Percentiles rank a stretch among this genome's conserved stretches.
Conservation (phyloP, 2,888 invertebrate genomes). For the Cistogaster globosa region DNA sequence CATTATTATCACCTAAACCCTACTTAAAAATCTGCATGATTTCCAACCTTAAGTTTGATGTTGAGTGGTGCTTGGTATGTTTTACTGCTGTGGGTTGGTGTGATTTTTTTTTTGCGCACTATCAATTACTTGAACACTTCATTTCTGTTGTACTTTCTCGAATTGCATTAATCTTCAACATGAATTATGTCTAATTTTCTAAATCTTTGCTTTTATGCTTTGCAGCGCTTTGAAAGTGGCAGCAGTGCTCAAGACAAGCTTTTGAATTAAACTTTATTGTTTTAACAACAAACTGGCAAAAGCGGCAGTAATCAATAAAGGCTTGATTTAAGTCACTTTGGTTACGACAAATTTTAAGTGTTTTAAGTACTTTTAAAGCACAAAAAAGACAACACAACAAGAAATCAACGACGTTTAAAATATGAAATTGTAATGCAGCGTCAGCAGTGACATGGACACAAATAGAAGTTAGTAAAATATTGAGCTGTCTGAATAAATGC, state of each 20-base stretch:
- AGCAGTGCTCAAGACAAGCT: neutral
- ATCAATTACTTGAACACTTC: slow-evolving; percentile 61
- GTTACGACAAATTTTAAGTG: slow-evolving; percentile 41
- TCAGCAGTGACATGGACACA: too few species aligned
- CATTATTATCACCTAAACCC: neutral
- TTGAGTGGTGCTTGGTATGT: neutral
- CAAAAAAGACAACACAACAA: neutral
- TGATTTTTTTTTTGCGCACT: slow-evolving; percentile 16
- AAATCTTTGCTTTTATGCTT: slow-evolving; percentile 37
- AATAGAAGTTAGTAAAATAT: too few species aligned
- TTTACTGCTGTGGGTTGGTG: neutral
- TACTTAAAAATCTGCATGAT: slow-evolving; percentile 18
- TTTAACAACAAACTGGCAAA: slow-evolving; percentile 22
- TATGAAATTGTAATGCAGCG: too few species aligned
- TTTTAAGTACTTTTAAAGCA: slow-evolving; percentile 19
- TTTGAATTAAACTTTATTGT: slow-evolving; percentile 15
- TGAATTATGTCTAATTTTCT: slow-evolving; percentile 62
- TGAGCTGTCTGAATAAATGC: too few species aligned
- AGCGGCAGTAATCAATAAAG: neutral
- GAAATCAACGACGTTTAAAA: neutral
- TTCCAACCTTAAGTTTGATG: neutral
- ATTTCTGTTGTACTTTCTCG: slow-evolving; percentile 59
- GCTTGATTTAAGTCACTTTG: slow-evolving; percentile 20
- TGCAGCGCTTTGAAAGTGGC: slow-evolving; percentile 2
- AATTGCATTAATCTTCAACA: slow-evolving; percentile 54